A percentile compares a stretch with the other conserved stretches of the same genome.
phyloP scores from a whole-genome alignment of 2,797 vertebrate genomes.

The Alosa sapidissima region DNA sequence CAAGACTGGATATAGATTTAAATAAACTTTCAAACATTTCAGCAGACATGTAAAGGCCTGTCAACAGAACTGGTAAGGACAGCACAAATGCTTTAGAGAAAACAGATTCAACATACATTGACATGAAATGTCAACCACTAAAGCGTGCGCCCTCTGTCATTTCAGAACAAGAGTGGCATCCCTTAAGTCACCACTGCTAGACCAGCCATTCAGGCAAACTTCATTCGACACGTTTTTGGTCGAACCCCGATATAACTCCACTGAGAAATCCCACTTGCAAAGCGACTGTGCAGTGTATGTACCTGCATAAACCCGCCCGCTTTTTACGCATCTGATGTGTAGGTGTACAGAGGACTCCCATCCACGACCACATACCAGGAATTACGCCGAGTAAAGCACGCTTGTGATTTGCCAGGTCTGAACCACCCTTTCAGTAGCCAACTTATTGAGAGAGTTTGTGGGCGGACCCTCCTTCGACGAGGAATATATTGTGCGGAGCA shows the following conservation, averaged over 20 bases:
- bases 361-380: background rate
- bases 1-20: too few relatives aligned
- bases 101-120: background rate
- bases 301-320: conserved; percentile 29
- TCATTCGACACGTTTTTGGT: too few relatives aligned
- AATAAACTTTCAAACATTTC: background rate
- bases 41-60: background rate
- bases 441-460: conserved; percentile 46
- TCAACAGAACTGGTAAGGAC: background rate
- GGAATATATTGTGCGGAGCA: conserved; percentile 67
- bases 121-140: too few relatives aligned
- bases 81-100: background rate
- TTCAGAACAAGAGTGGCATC: background rate
- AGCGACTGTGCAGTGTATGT: background rate
- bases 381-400: conserved; percentile 34
- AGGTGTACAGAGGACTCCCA: conserved; percentile 40
- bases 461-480: conserved; percentile 60
- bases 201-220: too few relatives aligned
- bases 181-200: too few relatives aligned
- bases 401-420: conserved; percentile 59
- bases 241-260: too few relatives aligned
- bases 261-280: too few relatives aligned
- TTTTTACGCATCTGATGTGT: conserved; percentile 26
- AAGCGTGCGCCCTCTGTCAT: too few relatives aligned
- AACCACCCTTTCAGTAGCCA: conserved; percentile 56